phyloP scores from a whole-genome alignment of 2,113 vertebrate genomes.

The Serranochromis macrocephalus region DNA sequence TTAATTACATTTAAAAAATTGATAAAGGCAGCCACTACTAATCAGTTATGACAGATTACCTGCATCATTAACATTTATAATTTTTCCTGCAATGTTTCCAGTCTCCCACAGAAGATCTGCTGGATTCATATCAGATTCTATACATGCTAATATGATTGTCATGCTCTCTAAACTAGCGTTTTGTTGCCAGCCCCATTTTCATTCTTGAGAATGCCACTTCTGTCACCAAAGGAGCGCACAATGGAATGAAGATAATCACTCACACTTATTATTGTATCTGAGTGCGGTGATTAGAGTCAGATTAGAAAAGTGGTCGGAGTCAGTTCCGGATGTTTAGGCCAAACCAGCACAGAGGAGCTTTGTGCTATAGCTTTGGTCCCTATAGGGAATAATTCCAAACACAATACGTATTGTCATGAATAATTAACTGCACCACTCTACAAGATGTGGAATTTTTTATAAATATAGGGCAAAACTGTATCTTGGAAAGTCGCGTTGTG shows the following conservation, averaged over 20 bases:
- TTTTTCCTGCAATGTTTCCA: background rate
- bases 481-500: background rate
- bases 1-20: conserved; percentile 5
- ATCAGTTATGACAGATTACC: conserved; percentile 29
- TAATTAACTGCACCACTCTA: conserved; percentile 14
- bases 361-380: background rate
- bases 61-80: conserved; percentile 6
- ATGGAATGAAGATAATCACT: conserved; percentile 22
- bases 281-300: conserved; percentile 30
- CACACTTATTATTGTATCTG: conserved; percentile 27
- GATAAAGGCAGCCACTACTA: background rate
- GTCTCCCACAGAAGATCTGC: conserved; percentile 4
- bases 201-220: conserved; percentile 18
- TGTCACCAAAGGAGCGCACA: background rate
- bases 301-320: conserved; percentile 17
- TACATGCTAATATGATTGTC: conserved; percentile 12
- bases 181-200: conserved; percentile 12
- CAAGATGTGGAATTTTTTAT: conserved; percentile 1
- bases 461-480: background rate
- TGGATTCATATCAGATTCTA: conserved; percentile 7
- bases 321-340: background rate
- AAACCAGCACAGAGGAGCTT: background rate
- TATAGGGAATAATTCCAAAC: conserved; percentile 5
- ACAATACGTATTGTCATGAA: conserved; percentile 30
- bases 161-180: background rate